Evolutionary conservation across 2,797 vertebrate species (phyloP), one percentile per base, ranked within the genome.

Genomic region (Gadopsis marmoratus): DNA sequence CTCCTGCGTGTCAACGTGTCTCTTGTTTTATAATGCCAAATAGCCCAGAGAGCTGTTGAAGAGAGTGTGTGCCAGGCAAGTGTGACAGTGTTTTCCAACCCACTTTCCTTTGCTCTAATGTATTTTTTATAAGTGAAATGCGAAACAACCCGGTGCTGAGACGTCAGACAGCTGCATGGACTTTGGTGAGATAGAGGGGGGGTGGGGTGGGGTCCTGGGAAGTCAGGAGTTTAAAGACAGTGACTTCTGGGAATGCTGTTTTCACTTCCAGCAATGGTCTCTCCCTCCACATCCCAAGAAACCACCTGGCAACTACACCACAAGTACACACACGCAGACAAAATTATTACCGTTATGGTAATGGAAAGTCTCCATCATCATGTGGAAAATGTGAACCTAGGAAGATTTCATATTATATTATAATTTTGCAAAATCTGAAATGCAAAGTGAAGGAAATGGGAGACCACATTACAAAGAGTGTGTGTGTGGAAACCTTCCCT

Each of bases 171-270:
- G 83, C 84, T 86, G 90, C 61, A 11, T 3, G 56, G 76, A 74
- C 48, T 54, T 69, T 9, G 31, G 43, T 45, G 26, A 48, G 79
- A 9, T 17, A 10, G 16, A 39, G 59, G 9, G 53, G 60, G 66
- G 45, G 10, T 12, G 14, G 41, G 54, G 67, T 4, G 60, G 69
- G 56, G 67, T 78, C 74, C 43, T 77, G 86, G 78, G 70, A 89
- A 86, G 71, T 41, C 63, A 70, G 53, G 53, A 51, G 37, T 70
- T 80, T 83, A 83, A 73, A 86, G 78, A 90, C 88, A 90, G 76
- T 83, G 70, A 88, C 75, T 93, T 92, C 85, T 91, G 78, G 91
- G 91, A 93, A 91, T 33, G 54, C 58, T 65, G 78, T 65, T 86
- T 84, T 86, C 33, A 55, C 66, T 91, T 84, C 77, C 80, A 82